Evolutionary conservation across 2,113 vertebrate species (phyloP), one percentile per base, ranked within the genome.

Genomic region (Lates calcarifer): DNA sequence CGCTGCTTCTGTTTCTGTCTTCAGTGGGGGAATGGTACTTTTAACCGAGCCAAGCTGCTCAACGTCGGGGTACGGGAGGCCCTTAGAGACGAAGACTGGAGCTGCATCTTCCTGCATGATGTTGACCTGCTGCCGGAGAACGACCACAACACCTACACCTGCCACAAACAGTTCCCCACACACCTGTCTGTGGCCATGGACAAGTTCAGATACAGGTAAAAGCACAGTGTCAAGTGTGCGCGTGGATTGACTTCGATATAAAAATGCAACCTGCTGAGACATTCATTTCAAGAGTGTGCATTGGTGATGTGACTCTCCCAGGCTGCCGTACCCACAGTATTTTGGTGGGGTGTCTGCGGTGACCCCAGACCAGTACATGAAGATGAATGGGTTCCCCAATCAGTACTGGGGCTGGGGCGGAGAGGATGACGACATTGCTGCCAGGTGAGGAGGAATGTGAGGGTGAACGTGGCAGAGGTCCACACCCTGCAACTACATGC

Each of bases 381-480:
- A 97, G 93, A 99, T 99, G 94, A 99, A 99, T 0, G 97, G 97
- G 84, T 99, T 99, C 78, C 97, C 97, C 39, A 99, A 99, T 10
- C 96, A 96, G 76, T 99, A 98, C 81, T 98, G 97, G 97, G 97
- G 97, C 49, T 98, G 97, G 97, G 97, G 97, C 0, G 97, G 97
- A 0, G 97, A 99, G 83, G 97, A 99, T 22, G 97, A 99, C 0
- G 97, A 99, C 91, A 98, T 99, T 0, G 97, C 97, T 60, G 94
- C 96, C 84, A 96, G 97, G 97, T 98, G 85, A 96, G 93, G n/a
- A 62, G n/a, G n/a, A n/a, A n/a, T n/a, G n/a, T n/a, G n/a, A n/a
- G 31, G n/a, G 24, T 43, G 41, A 75, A 74, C 41, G 61, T 26
- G 35, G 9, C 55, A 31, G 41, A 57, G 62, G 39, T 45, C 47